phyloP scores from a whole-genome alignment of 1,140 invertebrate species.

The Cyclina sinensis region DNA sequence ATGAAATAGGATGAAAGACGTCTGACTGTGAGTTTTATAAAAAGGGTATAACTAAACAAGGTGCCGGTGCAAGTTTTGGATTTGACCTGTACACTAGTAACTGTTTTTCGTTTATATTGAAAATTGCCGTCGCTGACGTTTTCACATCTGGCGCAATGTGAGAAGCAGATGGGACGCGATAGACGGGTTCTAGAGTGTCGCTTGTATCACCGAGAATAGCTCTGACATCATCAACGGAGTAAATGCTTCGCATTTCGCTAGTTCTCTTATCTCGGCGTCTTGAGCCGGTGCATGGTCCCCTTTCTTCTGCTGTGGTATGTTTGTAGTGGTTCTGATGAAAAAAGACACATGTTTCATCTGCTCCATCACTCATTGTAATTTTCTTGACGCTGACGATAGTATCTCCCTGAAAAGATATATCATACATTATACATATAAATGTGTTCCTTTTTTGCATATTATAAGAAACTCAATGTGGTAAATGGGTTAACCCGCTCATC shows the following conservation, averaged over 20 bases:
- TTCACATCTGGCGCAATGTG: neutral
- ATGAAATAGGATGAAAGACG: too few relatives aligned
- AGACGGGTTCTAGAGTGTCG: neutral
- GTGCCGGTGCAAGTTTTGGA: neutral
- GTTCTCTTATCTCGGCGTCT: neutral
- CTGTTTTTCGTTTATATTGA: neutral
- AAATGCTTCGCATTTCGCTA: neutral
- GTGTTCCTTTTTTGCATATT: too few relatives aligned
- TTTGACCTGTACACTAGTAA: neutral
- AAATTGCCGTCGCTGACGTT: constrained; percentile 4
- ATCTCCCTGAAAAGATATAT: neutral
- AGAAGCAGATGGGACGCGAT: neutral
- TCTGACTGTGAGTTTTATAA: too few relatives aligned
- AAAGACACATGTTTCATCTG: neutral
- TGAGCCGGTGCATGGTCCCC: neutral
- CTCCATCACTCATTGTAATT: neutral
- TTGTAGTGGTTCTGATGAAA: constrained; percentile 18
- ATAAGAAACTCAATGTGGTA: too few relatives aligned
- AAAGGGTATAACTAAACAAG: neutral
- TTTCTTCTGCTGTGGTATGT: neutral
- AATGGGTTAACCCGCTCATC: too few relatives aligned
- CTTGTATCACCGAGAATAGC: constrained; percentile 2
- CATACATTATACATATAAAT: neutral
- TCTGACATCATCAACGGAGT: constrained; percentile 8
- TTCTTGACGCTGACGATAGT: neutral